Conservation (phyloP, 2,797 vertebrate genomes). For the Anolis apletophallus region DNA sequence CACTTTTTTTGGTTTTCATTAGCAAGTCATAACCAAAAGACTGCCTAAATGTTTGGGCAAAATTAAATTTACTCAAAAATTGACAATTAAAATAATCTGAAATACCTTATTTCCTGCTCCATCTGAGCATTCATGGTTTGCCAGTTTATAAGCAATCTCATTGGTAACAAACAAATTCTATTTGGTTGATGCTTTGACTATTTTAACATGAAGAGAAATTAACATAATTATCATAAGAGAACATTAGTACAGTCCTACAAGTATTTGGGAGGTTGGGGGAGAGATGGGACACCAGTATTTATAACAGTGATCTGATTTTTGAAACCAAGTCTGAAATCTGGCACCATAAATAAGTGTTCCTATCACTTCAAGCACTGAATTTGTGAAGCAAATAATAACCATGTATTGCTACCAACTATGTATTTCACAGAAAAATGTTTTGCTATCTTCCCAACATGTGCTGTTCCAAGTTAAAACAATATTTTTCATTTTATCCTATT, state of each 20-base stretch:
- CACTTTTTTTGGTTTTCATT: background rate
- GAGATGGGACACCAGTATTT: background rate
- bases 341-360: background rate
- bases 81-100: background rate
- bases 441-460: background rate
- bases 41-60: constrained; percentile 2
- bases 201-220: background rate
- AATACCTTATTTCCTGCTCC: background rate
- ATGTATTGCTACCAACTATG: background rate
- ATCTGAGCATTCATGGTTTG: background rate
- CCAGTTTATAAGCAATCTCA: background rate
- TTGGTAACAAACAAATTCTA: background rate
- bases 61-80: background rate
- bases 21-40: background rate
- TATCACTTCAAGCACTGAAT: background rate
- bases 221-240: background rate
- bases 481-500: background rate
- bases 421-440: background rate
- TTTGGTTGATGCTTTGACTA: background rate
- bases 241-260: background rate
- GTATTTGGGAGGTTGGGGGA: too few species aligned
- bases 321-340: background rate
- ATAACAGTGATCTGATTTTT: background rate
- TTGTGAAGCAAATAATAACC: background rate
- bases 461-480: background rate